Percentiles rank a stretch among this genome's conserved stretches.
Evolutionary conservation across 1,140 invertebrate genomes (phyloP).

Genomic region (Lepidurus couesii): DNA sequence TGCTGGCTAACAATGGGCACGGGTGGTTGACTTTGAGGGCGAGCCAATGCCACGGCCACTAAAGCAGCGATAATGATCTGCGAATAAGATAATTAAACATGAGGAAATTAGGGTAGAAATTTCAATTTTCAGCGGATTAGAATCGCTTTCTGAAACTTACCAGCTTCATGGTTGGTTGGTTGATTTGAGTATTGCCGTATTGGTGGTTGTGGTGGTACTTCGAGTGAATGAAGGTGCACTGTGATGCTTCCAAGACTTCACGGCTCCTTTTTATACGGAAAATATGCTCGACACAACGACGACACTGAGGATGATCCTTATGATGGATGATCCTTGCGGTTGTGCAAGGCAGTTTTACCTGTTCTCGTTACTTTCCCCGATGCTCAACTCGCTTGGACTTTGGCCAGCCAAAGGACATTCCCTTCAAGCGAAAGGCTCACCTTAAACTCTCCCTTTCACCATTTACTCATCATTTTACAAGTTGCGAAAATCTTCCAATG

Average conservation of each 20-base stretch:
- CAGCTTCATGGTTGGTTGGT: constrained; percentile 19
- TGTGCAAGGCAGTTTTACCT: background rate
- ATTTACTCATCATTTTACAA: too few species aligned
- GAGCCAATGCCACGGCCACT: constrained; percentile 28
- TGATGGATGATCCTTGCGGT: background rate
- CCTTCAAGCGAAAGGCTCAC: too few species aligned
- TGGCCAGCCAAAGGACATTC: too few species aligned
- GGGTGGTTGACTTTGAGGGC: constrained; percentile 42
- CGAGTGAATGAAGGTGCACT: background rate
- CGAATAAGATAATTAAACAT: background rate
- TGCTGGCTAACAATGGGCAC: constrained; percentile 59
- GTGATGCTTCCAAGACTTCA: background rate
- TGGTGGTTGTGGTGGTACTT: background rate
- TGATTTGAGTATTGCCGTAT: too few species aligned
- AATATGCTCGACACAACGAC: background rate
- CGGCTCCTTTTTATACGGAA: background rate
- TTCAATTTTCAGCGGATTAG: background rate
- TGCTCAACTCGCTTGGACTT: too few species aligned
- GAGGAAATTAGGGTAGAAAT: background rate
- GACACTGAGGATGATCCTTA: constrained; percentile 2
- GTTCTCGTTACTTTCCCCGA: background rate
- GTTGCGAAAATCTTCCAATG: too few species aligned
- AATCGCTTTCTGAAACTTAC: background rate
- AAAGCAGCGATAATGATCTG: constrained; percentile 30
- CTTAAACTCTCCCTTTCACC: too few species aligned